Conservation (phyloP, 2,888 invertebrate genomes). For the Nemurella pictetii region DNA sequence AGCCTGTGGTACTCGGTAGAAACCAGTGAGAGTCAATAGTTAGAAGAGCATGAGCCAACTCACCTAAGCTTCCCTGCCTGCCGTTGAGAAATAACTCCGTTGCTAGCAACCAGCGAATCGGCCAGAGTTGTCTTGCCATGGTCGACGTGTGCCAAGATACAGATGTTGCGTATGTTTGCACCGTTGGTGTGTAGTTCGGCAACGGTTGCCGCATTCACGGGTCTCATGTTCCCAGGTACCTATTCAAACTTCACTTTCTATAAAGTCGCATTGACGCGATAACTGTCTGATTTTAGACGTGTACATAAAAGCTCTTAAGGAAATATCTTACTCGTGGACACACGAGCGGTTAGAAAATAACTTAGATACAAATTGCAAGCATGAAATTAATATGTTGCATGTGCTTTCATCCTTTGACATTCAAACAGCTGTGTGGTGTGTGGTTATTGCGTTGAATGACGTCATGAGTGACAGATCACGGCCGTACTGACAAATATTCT, state of each 20-base stretch:
- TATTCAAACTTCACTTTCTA: background rate
- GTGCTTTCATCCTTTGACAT: too few relatives aligned
- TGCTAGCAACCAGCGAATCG: slow-evolving; percentile 90
- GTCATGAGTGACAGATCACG: background rate
- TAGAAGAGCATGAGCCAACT: too few relatives aligned
- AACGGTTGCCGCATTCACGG: slow-evolving; percentile 61
- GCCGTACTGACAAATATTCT: background rate
- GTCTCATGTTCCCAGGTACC: slow-evolving; percentile 60
- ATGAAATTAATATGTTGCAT: background rate
- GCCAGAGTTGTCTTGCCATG: slow-evolving; percentile 98
- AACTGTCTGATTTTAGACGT: background rate
- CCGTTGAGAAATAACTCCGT: slow-evolving; percentile 90
- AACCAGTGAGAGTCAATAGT: too few relatives aligned
- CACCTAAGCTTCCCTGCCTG: slow-evolving; percentile 80
- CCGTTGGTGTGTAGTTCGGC: slow-evolving; percentile 69
- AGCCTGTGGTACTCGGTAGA: too few relatives aligned
- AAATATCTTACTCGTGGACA: too few relatives aligned
- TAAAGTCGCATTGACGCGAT: background rate
- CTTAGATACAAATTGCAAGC: too few relatives aligned
- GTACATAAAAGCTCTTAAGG: background rate
- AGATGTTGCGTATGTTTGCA: slow-evolving; percentile 83
- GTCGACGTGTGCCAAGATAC: slow-evolving; percentile 97
- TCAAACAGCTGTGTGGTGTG: background rate
- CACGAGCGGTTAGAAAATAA: too few relatives aligned
- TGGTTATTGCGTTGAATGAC: background rate